These are phyloP conservation scores for Microplitis manilae DNA, from an alignment of 2,888 invertebrate genomes.

Conservation along the genomic window DNA sequence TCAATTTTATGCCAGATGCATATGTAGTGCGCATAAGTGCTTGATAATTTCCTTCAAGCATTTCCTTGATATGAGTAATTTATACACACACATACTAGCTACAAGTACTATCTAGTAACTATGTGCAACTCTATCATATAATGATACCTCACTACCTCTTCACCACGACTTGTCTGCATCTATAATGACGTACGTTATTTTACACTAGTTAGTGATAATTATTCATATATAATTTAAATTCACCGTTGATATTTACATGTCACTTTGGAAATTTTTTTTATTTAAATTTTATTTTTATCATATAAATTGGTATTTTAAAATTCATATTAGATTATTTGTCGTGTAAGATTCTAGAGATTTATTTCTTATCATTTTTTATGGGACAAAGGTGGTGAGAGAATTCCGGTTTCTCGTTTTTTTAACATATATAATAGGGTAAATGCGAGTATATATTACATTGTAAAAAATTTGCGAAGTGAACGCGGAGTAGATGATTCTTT, in stretches of 20 bases:
- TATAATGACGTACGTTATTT: not conserved
- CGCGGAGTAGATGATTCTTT: too few relatives aligned
- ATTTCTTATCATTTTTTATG: not conserved
- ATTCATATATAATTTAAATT: not conserved
- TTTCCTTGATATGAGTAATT: not conserved
- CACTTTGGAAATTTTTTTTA: not conserved
- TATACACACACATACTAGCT: not conserved
- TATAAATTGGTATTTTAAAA: not conserved
- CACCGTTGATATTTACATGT: not conserved
- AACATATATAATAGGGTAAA: not conserved
- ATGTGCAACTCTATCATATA: not conserved
- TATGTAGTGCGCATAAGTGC: not conserved
- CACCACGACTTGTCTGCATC: not conserved
- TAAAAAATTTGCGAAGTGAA: too few relatives aligned
- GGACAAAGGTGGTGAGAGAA: not conserved
- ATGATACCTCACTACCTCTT: not conserved
- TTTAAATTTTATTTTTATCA: not conserved
- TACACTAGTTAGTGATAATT: not conserved
- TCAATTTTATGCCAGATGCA: not conserved
- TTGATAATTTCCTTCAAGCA: not conserved
- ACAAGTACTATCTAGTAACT: not conserved
- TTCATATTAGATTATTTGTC: not conserved
- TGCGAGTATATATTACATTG: not conserved
- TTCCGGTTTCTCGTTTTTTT: not conserved
- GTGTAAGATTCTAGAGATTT: not conserved